phyloP scores from a whole-genome alignment of 2,113 vertebrate genomes.

The Smithornis capensis region DNA sequence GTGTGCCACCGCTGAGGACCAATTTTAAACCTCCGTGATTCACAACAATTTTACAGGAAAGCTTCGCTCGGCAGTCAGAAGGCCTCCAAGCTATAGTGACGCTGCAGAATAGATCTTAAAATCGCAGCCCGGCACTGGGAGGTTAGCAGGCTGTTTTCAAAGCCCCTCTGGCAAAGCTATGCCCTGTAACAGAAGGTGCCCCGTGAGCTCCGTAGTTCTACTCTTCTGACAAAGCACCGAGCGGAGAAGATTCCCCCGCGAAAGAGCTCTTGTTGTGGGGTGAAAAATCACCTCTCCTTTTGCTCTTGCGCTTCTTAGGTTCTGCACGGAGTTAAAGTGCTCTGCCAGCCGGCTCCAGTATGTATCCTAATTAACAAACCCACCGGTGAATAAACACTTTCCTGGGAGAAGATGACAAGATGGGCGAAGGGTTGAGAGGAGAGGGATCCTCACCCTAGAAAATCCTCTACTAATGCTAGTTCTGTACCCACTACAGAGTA shows the following conservation, averaged over 20 bases:
- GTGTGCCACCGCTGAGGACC: background rate
- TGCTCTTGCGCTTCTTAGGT: background rate
- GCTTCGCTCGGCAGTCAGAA: background rate
- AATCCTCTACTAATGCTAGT: background rate
- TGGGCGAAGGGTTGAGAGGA: rapidly evolving
- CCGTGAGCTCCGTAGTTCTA: background rate
- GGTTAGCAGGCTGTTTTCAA: background rate
- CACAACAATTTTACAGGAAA: background rate
- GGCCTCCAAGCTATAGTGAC: background rate
- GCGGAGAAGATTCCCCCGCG: background rate
- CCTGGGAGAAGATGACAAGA: background rate
- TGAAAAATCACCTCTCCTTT: background rate
- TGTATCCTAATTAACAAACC: background rate
- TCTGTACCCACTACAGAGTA: background rate
- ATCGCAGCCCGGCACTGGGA: background rate
- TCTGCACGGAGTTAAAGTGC: background rate
- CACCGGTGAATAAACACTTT: background rate
- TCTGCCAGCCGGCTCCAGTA: background rate
- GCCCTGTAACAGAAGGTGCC: background rate
- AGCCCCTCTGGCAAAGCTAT: background rate
- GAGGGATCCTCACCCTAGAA: background rate
- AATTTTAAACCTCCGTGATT: background rate
- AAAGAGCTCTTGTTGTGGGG: background rate
- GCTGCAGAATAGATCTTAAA: background rate
- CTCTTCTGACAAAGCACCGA: background rate